Evolutionary conservation across 64 coral and sea anemone genomes (phyloP), one percentile per base, ranked within the genome.

Genomic region (Montipora sp.): DNA sequence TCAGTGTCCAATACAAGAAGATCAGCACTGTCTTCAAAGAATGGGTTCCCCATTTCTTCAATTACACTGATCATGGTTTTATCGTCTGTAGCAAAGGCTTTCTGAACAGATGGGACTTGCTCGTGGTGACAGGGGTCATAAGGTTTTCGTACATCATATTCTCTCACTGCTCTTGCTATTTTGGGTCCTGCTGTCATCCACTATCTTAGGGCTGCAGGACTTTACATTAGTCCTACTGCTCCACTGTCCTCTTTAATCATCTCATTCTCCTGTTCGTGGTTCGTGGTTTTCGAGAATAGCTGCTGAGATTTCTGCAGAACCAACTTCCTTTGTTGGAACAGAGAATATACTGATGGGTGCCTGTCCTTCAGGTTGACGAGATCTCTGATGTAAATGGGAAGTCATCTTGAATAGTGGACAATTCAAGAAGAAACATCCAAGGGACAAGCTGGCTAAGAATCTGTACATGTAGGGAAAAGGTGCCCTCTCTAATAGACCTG

Each of bases 381-480:
- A 49, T 77, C 75, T 49, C 75, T 48, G 16, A 77, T 49, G 75
- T 77, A 47, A 15, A 77, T 49, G 11, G 47, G 46, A 14, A 77
- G 75, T 47, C 75, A 18, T 49, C 46, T 48, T 45, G 24, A 8
- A 76, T 76, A 76, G 24, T 76, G 7, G 5, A 76, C 24, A 10
- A 14, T 19, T 88, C 23, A 44, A 88, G 22, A 51, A 48, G 69
- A 88, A 88, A 88, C 69, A 75, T 88, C 69, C 84, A 75, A 51
- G 84, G 61, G 20, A 88, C 46, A 14, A 87, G 83, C 5, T 73
- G 13, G 18, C 5, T 66, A 19, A 71, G 24, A 47, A 55, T 24
- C 48, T 88, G 69, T n/a, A 88, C 84, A 18, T 51, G 75, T 18
- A 75, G 8, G 3, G 45, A 6, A 73, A 87, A 57, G 61, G 71